Evolutionary conservation across 2,888 invertebrate species (phyloP), one percentile per base, ranked within the genome.

Genomic region (Gisinianus flammeolus): DNA sequence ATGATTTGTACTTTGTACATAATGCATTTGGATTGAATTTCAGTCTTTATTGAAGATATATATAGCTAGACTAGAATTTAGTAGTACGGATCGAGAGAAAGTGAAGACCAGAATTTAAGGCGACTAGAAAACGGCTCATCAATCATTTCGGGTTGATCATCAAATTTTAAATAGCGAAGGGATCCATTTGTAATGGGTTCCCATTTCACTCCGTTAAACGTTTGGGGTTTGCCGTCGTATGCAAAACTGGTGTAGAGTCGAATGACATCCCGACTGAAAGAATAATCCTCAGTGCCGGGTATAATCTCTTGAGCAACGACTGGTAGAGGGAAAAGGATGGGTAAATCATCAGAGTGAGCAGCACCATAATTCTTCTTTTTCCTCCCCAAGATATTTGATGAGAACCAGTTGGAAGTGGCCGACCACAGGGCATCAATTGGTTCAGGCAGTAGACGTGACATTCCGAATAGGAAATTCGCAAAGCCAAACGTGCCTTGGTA

Each of bases 401-500:
- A 70, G 44, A 54, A 71, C 77, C 74, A 77, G 24, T 44, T 68
- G n/a, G 16, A 67, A n/a, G 28, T 30, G 8, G 68, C 69, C 35
- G 22, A 33, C 73, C 79, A 79, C 31, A 77, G 56, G 28, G 73
- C 68, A 68, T 66, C 73, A 3, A 73, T 78, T 12, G 79, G 44
- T 54, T 81, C 81, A 74, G 66, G 66, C 28, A 70, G 33, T 33
- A 71, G 26, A 8, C 68, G 77, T 0, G 81, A 74, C 80, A 82
- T 77, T 31, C 80, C 79, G 22, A 81, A 79, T 5, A 80, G 28
- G n/a, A 81, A 24, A 52, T 77, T 77, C 8, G 81, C 82, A 71
- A 82, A 80, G 19, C 81, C 80, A 69, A 80, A 82, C 35, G 66
- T 68, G 35, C 83, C 82, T 71, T 81, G 68, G 44, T 81, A 82